Evolutionary conservation across 2,113 vertebrate species (phyloP).

Genomic region (Hyaena hyaena): DNA sequence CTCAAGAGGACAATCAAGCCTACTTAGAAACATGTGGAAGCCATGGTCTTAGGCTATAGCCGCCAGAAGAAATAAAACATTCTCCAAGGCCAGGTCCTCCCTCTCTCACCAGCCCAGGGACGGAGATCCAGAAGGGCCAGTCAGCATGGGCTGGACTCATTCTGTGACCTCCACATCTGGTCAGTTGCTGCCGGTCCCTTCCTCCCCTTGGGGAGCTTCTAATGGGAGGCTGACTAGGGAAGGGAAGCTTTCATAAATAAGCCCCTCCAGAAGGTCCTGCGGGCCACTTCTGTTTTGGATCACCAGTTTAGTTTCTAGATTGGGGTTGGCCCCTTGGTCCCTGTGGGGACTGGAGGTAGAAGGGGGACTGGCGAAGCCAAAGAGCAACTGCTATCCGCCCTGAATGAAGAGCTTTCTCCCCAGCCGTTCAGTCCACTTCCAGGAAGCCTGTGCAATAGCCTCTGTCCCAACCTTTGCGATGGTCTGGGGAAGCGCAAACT

Average conservation of each 20-base stretch:
- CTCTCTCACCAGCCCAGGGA: slow-evolving; percentile 4
- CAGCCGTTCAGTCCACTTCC: not conserved
- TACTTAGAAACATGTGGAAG: slow-evolving; percentile 65
- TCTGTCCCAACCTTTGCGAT: not conserved
- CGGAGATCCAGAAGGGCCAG: slow-evolving; percentile 31
- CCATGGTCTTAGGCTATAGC: slow-evolving; percentile 41
- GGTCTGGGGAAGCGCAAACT: not conserved
- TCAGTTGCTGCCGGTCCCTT: slow-evolving; percentile 31
- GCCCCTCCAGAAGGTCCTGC: not conserved
- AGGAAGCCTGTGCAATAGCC: not conserved
- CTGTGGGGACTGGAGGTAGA: not conserved
- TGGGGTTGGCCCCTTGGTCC: not conserved
- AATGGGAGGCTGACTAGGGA: slow-evolving; percentile 50
- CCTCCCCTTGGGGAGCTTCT: slow-evolving; percentile 31
- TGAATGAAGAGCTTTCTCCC: not conserved
- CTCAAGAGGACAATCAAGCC: slow-evolving; percentile 48
- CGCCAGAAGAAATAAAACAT: slow-evolving; percentile 60
- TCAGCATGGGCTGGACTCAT: slow-evolving; percentile 4
- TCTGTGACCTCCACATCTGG: slow-evolving; percentile 75
- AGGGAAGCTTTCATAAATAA: slow-evolving; percentile 50
- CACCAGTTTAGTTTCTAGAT: not conserved
- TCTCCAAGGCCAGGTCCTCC: slow-evolving; percentile 21
- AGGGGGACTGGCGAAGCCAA: not conserved
- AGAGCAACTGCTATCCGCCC: not conserved
- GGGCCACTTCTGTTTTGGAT: not conserved